phyloP scores from a whole-genome alignment of 2,113 vertebrate genomes.

The Anas platyrhynchos region DNA sequence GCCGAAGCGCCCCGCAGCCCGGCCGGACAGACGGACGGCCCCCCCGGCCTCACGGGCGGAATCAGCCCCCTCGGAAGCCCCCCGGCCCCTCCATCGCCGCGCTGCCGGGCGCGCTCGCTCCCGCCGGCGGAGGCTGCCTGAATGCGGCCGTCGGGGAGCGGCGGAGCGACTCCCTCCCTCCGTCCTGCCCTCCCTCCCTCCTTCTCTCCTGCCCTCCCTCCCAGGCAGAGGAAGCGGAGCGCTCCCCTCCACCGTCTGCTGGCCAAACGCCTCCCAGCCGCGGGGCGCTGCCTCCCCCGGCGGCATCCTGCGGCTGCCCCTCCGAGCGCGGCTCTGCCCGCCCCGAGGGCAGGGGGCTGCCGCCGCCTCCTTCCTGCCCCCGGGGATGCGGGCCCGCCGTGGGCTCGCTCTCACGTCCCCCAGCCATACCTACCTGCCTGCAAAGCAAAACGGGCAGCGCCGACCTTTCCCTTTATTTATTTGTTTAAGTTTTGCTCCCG shows the following conservation, averaged over 20 bases:
- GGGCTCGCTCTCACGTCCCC: too few relatives aligned
- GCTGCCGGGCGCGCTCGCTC: neutral
- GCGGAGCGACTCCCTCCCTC: neutral
- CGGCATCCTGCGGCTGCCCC: neutral
- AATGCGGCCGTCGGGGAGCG: neutral
- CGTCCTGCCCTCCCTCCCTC: neutral
- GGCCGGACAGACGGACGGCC: neutral
- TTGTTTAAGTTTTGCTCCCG: neutral
- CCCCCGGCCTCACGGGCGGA: neutral
- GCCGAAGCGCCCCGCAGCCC: neutral
- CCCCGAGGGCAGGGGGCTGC: too few relatives aligned
- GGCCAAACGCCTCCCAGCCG: neutral
- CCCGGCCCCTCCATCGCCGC: neutral
- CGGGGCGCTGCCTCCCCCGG: neutral
- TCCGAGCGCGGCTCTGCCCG: neutral
- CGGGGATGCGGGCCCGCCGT: neutral
- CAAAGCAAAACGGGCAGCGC: neutral
- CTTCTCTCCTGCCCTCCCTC: neutral
- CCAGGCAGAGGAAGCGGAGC: slow-evolving; percentile 1
- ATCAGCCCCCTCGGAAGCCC: too few relatives aligned
- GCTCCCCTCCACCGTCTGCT: neutral
- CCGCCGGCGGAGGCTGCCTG: neutral
- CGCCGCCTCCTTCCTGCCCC: too few relatives aligned
- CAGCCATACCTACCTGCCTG: neutral
- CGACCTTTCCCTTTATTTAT: neutral